These are phyloP conservation scores for Congeria kusceri DNA, from an alignment of 2,888 invertebrate genomes.

Conservation along the genomic window DNA sequence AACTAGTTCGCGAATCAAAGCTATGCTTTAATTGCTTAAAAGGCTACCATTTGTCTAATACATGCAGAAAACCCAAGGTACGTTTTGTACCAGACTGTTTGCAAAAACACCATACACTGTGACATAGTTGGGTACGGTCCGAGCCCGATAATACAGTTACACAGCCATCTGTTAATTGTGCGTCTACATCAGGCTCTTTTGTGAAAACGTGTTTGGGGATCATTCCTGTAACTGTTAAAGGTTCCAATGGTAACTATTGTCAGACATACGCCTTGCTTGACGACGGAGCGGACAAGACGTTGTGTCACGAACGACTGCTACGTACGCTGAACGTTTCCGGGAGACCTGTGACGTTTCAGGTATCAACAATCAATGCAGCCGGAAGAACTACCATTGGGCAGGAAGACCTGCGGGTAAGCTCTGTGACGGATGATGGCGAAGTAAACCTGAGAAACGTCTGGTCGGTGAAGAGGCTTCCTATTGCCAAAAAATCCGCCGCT, in stretches of 20 bases:
- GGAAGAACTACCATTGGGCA: too few species aligned
- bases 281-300: constrained; percentile 29
- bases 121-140: constrained; percentile 17
- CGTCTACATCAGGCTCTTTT: background rate
- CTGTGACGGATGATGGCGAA: background rate
- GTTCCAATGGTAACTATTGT: background rate
- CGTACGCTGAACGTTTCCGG: constrained; percentile 5
- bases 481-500: constrained; percentile 6
- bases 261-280: constrained; percentile 24
- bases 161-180: background rate
- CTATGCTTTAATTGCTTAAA: constrained; percentile 45
- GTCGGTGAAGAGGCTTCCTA: constrained; percentile 23
- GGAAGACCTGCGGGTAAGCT: too few species aligned
- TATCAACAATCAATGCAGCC: too few species aligned
- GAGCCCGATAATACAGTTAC: constrained; percentile 4
- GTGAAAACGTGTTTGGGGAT: constrained; percentile 5
- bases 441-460: constrained; percentile 11
- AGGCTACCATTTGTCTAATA: constrained; percentile 32
- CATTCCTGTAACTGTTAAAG: constrained; percentile 7
- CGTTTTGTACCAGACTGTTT: constrained; percentile 33
- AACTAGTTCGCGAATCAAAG: constrained; percentile 22
- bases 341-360: constrained; percentile 19
- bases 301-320: constrained; percentile 33
- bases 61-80: constrained; percentile 27
- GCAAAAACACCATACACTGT: constrained; percentile 27